Evolutionary conservation across 2,113 vertebrate species (phyloP), one percentile per base, ranked within the genome.

Genomic region (Platysteira castanea): DNA sequence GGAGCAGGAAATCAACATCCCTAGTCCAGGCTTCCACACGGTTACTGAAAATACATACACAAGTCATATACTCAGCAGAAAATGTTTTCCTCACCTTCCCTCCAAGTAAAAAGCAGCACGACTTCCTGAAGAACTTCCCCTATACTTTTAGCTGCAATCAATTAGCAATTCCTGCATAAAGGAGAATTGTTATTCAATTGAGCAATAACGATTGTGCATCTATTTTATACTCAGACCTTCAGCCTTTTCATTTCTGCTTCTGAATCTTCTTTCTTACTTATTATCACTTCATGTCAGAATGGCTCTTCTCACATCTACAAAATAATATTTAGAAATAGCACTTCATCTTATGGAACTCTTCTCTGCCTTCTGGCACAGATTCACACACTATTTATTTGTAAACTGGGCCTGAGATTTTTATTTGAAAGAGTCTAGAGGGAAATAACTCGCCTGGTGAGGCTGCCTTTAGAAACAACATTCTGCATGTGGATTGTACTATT

Each of bases 11-110:
- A 35, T 95, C 96, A 84, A 99, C 99, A 68, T 99, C 99, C 93
- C 99, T 98, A 54, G 99, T 99, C 99, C 99, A 99, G 31, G 99
- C 99, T 96, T 99, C 99, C 64, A 99, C 98, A 20, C 99, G 99
- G 93, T 99, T 99, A 95, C 99, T 99, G 97, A 80, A 94, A 97
- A 94, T 30, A 95, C 1, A 82, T 2, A 77, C 30, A 39, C 16
- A 88, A 84, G 73, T 94, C 27, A 67, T 31, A 47, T 50, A 52
- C 35, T 59, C 42, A 69, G 18, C 42, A 47, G 63, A 57, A 90
- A 70, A 53, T 1, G 8, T 26, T 81, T 88, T 46, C 22, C 60
- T 89, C 33, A 18, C 35, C 84, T 70, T 70, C 88, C 15, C 31
- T 71, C 31, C 18, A 83, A 41, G 22, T 9, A 50, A 78, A 60